Conservation (phyloP, 2,888 invertebrate genomes). For the Drosophila kuntzei region DNA sequence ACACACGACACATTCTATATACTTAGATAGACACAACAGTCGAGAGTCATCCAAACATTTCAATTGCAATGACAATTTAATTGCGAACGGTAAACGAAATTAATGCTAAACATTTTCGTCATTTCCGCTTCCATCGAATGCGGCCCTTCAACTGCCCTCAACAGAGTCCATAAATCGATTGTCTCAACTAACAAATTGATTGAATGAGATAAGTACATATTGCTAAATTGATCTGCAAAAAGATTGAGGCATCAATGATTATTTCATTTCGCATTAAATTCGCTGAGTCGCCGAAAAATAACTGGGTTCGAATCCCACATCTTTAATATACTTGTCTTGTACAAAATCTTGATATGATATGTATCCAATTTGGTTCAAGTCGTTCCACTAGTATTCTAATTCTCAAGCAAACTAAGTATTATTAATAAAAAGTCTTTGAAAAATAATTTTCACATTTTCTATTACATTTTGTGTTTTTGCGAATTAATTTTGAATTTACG, state of each 20-base stretch:
- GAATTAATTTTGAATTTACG: no score
- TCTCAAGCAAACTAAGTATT: no score
- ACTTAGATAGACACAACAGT: constrained; percentile 1
- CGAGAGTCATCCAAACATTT: constrained; percentile 21
- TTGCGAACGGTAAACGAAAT: constrained; percentile 28
- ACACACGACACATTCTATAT: constrained; percentile 1
- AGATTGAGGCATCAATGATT: background rate
- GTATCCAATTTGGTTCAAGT: no score
- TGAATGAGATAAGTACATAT: background rate
- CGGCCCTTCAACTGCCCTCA: constrained; percentile 5
- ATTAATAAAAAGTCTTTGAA: no score
- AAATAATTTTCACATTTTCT: no score
- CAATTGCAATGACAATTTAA: constrained; percentile 32
- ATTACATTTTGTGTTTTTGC: no score
- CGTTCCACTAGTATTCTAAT: no score
- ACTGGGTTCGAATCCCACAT: no score
- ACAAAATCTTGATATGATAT: no score
- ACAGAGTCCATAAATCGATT: background rate
- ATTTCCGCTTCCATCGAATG: constrained; percentile 29
- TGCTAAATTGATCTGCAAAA: background rate
- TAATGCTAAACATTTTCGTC: constrained; percentile 22
- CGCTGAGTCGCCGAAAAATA: no score
- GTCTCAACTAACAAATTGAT: constrained; percentile 5
- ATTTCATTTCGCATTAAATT: background rate
- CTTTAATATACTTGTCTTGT: no score